Conservation (phyloP, 2,888 invertebrate species). For the Dugesia japonica region DNA sequence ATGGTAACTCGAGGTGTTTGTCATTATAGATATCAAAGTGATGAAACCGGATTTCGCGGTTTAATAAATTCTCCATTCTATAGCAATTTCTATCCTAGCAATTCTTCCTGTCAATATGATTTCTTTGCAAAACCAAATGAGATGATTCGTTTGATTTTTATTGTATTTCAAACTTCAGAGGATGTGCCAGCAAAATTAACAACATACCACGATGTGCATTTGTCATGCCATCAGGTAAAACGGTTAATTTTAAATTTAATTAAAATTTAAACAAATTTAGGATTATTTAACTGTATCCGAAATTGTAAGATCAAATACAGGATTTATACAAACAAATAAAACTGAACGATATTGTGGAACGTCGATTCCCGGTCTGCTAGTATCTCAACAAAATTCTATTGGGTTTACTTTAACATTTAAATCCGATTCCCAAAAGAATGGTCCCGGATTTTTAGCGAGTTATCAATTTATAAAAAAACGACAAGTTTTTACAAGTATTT, state of each 20-base stretch:
- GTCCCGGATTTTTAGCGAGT: not conserved
- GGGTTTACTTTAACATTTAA: constrained; percentile 71
- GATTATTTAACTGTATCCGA: constrained; percentile 20
- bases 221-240: constrained; percentile 4
- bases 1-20: constrained; percentile 21
- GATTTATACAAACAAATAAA: not conserved
- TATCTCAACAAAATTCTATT: constrained; percentile 70
- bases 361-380: constrained; percentile 78
- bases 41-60: constrained; percentile 58
- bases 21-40: constrained; percentile 27
- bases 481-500: not conserved
- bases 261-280: too few relatives aligned
- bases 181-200: not conserved
- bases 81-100: constrained; percentile 54
- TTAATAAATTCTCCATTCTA: constrained; percentile 85
- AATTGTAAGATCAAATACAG: not conserved
- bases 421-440: not conserved
- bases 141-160: constrained; percentile 12
- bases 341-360: constrained; percentile 65
- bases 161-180: constrained; percentile 24
- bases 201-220: not conserved
- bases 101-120: constrained; percentile 29
- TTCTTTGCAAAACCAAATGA: constrained; percentile 21
- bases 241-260: not conserved
- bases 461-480: constrained; percentile 12